Conservation (phyloP, 2,113 vertebrate genomes). For the Tragelaphus scriptus region DNA sequence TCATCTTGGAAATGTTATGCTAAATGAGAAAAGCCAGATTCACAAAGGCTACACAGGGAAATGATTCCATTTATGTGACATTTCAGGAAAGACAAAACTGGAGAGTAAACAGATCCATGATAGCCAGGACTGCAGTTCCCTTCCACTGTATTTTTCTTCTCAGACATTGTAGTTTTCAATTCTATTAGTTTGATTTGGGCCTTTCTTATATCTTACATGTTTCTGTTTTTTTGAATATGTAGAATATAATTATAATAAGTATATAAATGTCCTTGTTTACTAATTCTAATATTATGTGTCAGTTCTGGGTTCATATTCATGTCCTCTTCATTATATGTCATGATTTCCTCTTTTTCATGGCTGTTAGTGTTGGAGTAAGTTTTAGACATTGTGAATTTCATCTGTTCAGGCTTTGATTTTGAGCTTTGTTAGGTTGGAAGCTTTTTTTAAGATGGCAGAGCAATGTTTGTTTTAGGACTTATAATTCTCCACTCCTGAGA, state of each 20-base stretch:
- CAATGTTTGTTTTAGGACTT: background rate
- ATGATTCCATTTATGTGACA: background rate
- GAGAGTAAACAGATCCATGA: background rate
- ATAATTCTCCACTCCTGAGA: background rate
- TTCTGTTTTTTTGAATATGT: background rate
- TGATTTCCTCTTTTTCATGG: background rate
- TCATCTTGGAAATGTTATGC: background rate
- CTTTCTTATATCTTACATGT: background rate
- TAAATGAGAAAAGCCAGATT: background rate
- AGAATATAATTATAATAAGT: background rate
- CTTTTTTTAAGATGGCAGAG: background rate
- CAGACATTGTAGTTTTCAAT: background rate
- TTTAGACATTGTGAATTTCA: background rate
- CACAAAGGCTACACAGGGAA: background rate
- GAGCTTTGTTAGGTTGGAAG: background rate
- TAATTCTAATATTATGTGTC: background rate
- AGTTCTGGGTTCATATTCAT: background rate
- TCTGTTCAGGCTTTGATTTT: background rate
- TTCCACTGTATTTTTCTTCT: background rate
- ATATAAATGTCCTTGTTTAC: background rate
- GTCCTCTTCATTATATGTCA: background rate
- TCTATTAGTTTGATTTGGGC: background rate
- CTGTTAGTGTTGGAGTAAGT: background rate
- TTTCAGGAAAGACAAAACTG: background rate
- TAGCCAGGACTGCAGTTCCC: background rate